A percentile compares a stretch with the other conserved stretches of the same genome.
Evolutionary conservation across 2,797 vertebrate species (phyloP).

Genomic region (Aselliscus stoliczkanus): DNA sequence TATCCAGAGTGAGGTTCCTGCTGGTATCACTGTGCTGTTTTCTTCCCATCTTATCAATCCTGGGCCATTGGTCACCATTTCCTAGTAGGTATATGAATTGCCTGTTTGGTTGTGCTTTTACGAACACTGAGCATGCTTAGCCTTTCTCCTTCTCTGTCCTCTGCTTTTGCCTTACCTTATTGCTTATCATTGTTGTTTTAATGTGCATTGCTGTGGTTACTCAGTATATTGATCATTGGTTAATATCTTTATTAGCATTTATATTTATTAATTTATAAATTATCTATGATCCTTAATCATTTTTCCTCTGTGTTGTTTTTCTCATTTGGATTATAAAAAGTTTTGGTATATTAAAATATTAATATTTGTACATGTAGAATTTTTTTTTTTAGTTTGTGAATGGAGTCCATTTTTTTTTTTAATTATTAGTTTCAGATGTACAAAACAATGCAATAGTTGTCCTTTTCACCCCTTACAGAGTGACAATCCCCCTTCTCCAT

Average conservation of each 20-base stretch:
- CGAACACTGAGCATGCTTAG: fast-evolving
- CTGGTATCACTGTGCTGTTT: neutral
- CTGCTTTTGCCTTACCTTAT: neutral
- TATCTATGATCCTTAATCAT: neutral
- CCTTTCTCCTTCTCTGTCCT: neutral
- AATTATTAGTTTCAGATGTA: too few species aligned
- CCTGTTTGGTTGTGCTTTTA: neutral
- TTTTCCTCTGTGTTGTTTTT: neutral
- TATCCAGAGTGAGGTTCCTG: neutral
- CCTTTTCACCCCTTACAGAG: too few species aligned
- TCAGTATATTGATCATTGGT: neutral
- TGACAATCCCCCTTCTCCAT: too few species aligned
- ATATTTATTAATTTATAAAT: neutral
- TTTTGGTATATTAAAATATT: neutral
- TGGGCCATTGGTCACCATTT: neutral
- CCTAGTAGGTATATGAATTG: too few species aligned
- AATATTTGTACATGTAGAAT: neutral
- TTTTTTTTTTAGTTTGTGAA: neutral
- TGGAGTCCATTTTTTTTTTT: too few species aligned
- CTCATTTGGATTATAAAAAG: neutral
- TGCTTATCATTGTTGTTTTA: neutral
- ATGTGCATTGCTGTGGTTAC: neutral
- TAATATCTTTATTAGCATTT: neutral
- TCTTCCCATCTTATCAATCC: neutral
- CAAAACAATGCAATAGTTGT: too few species aligned